Conservation (phyloP, 2,113 vertebrate species). For the Phoxinus phoxinus region DNA sequence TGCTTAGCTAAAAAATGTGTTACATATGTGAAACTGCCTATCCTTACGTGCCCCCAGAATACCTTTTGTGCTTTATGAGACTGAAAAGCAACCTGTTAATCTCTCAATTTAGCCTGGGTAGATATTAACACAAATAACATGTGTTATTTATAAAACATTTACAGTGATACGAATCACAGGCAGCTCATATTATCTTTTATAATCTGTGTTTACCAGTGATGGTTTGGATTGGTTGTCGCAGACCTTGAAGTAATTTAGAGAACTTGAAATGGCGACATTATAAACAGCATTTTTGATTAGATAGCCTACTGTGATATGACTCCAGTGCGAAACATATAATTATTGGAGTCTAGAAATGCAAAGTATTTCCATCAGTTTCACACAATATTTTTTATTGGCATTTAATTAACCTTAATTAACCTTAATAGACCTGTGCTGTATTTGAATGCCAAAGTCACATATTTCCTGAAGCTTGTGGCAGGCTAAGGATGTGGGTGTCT, state of each 20-base stretch:
- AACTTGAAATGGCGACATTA: conserved; percentile 14
- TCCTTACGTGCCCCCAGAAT: neutral
- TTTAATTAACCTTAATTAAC: conserved; percentile 57
- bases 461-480: conserved; percentile 37
- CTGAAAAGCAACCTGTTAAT: neutral
- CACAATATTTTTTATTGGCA: conserved; percentile 24
- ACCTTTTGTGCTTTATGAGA: conserved; percentile 3
- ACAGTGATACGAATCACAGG: neutral
- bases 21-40: neutral
- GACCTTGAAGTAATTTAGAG: conserved; percentile 30
- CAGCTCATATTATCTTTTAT: neutral
- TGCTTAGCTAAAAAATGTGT: neutral
- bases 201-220: neutral
- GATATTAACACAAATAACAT: conserved; percentile 12
- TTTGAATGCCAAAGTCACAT: conserved; percentile 31
- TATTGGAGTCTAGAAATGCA: conserved; percentile 26
- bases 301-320: conserved; percentile 15
- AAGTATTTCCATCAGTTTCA: conserved; percentile 52
- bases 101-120: neutral
- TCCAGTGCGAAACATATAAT: conserved; percentile 26
- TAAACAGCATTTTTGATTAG: conserved; percentile 25
- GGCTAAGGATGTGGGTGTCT: conserved; percentile 45
- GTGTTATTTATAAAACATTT: conserved; percentile 26
- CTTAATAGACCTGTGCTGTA: conserved; percentile 37
- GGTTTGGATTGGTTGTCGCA: neutral